These are phyloP conservation scores for Xenops minutus DNA, from an alignment of 2,797 vertebrate genomes.

Conservation along the genomic window DNA sequence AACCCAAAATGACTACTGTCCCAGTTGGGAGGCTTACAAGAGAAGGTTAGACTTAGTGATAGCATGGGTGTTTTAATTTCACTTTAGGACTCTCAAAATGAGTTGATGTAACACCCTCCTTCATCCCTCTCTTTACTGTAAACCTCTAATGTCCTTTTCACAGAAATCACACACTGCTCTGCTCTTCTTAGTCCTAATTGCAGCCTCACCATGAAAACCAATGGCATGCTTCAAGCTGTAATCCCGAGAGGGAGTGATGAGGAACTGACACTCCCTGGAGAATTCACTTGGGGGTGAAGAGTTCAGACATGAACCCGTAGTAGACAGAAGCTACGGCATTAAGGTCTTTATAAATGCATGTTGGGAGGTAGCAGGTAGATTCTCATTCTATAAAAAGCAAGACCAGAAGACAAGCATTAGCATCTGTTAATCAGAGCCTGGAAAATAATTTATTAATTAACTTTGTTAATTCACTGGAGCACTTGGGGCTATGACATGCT, in stretches of 20 bases:
- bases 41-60: not conserved
- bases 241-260: not conserved
- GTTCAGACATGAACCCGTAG: not conserved
- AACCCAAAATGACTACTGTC: not conserved
- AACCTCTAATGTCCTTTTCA: not conserved
- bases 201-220: not conserved
- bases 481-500: not conserved
- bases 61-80: not conserved
- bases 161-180: not conserved
- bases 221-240: not conserved
- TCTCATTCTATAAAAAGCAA: not conserved
- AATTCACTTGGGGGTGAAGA: not conserved
- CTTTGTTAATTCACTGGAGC: not conserved
- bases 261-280: not conserved
- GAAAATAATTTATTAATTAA: too few species aligned
- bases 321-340: not conserved
- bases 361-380: not conserved
- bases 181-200: not conserved
- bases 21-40: not conserved
- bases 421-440: not conserved
- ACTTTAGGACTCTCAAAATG: not conserved
- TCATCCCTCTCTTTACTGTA: not conserved
- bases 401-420: not conserved
- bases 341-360: not conserved
- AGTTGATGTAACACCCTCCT: not conserved